Conservation (phyloP, 2,888 invertebrate species). For the Odontomyia ornata region DNA sequence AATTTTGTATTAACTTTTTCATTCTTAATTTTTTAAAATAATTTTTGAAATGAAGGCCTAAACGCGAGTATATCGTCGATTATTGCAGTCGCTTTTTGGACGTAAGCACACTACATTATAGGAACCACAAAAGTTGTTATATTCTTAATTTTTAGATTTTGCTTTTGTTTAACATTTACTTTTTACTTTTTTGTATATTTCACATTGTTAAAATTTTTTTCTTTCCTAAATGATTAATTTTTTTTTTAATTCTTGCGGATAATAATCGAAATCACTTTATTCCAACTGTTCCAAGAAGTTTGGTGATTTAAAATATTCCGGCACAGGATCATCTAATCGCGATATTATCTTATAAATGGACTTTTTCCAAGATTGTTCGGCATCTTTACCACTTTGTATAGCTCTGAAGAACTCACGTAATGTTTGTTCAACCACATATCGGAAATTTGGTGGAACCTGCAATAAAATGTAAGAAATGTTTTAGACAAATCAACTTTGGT, state of each 20-base stretch:
- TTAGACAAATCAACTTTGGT: too few relatives aligned
- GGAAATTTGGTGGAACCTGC: conserved; percentile 97
- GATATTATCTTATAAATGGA: conserved; percentile 99
- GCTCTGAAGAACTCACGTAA: conserved; percentile 99
- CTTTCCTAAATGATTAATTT: conserved; percentile 47
- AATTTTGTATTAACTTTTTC: conserved; percentile 53
- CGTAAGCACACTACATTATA: conserved; percentile 58
- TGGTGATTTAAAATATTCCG: conserved; percentile 99
- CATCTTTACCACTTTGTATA: conserved; percentile 94
- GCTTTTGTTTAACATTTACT: conserved; percentile 50
- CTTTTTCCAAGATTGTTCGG: conserved; percentile 99
- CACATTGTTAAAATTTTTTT: conserved; percentile 54
- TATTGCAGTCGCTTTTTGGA: conserved; percentile 65
- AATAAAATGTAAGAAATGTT: conserved; percentile 44
- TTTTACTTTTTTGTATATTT: conserved; percentile 49
- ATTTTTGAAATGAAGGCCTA: conserved; percentile 74
- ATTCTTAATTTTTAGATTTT: conserved; percentile 52
- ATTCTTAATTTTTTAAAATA: conserved; percentile 61
- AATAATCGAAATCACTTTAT: conserved; percentile 62
- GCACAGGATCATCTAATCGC: conserved; percentile 97
- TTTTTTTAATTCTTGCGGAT: conserved; percentile 36
- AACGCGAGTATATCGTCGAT: conserved; percentile 73
- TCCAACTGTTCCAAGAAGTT: conserved; percentile 99
- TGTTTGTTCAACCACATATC: conserved; percentile 96
- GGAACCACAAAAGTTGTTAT: conserved; percentile 57